Conservation (phyloP, 2,888 invertebrate species). For the Augochlorella aurata region DNA sequence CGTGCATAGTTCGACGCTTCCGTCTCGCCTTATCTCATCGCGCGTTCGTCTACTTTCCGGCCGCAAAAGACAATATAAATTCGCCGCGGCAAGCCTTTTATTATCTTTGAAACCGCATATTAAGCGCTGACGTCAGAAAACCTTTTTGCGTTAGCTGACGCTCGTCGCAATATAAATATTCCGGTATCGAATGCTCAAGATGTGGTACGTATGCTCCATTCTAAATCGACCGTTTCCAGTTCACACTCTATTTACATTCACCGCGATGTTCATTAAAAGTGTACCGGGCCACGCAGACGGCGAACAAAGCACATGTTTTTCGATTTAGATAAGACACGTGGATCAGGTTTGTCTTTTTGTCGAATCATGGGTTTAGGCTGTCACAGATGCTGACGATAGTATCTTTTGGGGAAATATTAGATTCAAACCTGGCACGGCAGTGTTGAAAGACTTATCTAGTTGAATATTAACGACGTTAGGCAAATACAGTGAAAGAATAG, state of each 20-base stretch:
- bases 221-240: not conserved
- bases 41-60: not conserved
- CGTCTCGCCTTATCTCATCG: not conserved
- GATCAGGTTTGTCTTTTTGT: not conserved
- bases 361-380: not conserved
- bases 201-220: not conserved
- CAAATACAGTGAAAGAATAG: too few species aligned
- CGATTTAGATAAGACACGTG: slow-evolving; percentile 4
- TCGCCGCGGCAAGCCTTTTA: slow-evolving; percentile 6
- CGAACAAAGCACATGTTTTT: not conserved
- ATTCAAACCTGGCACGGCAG: too few species aligned
- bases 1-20: not conserved
- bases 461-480: too few species aligned
- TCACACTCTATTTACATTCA: not conserved
- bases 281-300: not conserved
- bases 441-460: too few species aligned
- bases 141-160: slow-evolving; percentile 20
- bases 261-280: not conserved
- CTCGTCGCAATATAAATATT: slow-evolving; percentile 25
- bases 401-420: too few species aligned
- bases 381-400: not conserved
- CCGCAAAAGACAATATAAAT: slow-evolving; percentile 24
- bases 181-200: not conserved
- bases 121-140: slow-evolving; percentile 9
- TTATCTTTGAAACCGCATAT: slow-evolving; percentile 12